These are phyloP conservation scores for Alethe castanea DNA, from an alignment of 2,113 vertebrate species.

Conservation along the genomic window DNA sequence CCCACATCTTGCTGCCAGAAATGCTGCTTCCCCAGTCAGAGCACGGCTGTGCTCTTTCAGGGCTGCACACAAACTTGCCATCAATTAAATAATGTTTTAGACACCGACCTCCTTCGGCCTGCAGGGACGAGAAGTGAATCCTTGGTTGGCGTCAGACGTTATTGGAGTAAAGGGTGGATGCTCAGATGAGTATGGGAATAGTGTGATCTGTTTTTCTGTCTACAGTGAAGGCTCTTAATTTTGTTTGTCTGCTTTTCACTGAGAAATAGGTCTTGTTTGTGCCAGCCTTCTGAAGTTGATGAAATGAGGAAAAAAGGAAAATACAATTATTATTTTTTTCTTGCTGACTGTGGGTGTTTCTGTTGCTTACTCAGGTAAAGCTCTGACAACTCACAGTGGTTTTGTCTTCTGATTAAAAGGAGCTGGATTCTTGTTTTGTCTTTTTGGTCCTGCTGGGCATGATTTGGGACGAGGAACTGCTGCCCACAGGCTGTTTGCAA, in stretches of 20 bases:
- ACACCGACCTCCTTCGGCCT: background rate
- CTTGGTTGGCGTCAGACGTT: background rate
- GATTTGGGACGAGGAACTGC: conserved; percentile 5
- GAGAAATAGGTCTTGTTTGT: conserved; percentile 30
- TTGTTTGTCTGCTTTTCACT: conserved; percentile 27
- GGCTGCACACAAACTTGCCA: background rate
- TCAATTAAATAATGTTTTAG: background rate
- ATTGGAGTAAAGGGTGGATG: background rate
- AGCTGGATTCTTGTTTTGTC: conserved; percentile 1
- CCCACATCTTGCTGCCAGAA: background rate
- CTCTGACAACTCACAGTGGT: conserved; percentile 25
- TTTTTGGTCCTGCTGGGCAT: conserved; percentile 12
- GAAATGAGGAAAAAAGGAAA: conserved; percentile 19
- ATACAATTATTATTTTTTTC: background rate
- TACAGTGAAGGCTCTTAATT: background rate
- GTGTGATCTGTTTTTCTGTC: background rate
- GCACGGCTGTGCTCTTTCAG: background rate
- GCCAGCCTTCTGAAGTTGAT: conserved; percentile 16
- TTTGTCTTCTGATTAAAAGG: conserved; percentile 36
- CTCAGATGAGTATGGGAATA: background rate
- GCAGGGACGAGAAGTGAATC: background rate
- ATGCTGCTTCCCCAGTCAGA: background rate
- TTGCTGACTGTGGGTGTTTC: conserved; percentile 43
- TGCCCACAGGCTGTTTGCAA: background rate
- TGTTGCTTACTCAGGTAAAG: conserved; percentile 39